These are phyloP conservation scores for Plumapathes pennacea DNA, from an alignment of 92 coral and sea anemone genomes.

Conservation along the genomic window DNA sequence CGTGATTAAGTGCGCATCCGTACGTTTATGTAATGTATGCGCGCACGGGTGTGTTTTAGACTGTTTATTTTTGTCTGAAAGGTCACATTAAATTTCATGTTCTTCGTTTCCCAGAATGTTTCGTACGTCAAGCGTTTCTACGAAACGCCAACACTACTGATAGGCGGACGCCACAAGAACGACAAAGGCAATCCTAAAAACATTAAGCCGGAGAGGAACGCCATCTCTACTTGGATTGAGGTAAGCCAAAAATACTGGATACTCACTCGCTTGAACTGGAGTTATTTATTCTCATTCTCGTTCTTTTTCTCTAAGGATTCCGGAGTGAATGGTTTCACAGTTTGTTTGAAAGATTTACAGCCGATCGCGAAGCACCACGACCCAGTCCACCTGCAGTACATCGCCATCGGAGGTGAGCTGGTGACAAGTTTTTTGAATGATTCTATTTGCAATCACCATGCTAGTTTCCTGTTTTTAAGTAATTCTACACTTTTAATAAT, in stretches of 20 bases:
- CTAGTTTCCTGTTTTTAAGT: no score
- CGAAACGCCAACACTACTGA: conserved; percentile 61
- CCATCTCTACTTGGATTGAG: conserved; percentile 84
- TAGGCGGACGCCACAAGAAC: conserved; percentile 63
- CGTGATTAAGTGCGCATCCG: no score
- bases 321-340: conserved; percentile 22
- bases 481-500: no score
- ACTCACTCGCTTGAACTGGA: no score
- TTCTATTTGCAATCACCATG: no score
- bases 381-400: conserved; percentile 59
- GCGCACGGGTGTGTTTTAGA: background rate
- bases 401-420: conserved; percentile 68
- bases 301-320: background rate
- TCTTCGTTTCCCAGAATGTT: conserved; percentile 15
- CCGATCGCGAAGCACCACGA: conserved; percentile 61
- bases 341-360: conserved; percentile 75
- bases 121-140: conserved; percentile 40
- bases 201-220: conserved; percentile 53
- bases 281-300: no score
- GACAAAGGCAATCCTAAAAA: conserved; percentile 14
- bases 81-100: background rate
- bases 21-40: no score
- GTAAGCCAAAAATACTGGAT: conserved; percentile 11
- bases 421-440: background rate
- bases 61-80: background rate